These are phyloP conservation scores for Drosophila guanche DNA, from an alignment of 1,140 invertebrate genomes.

Conservation along the genomic window DNA sequence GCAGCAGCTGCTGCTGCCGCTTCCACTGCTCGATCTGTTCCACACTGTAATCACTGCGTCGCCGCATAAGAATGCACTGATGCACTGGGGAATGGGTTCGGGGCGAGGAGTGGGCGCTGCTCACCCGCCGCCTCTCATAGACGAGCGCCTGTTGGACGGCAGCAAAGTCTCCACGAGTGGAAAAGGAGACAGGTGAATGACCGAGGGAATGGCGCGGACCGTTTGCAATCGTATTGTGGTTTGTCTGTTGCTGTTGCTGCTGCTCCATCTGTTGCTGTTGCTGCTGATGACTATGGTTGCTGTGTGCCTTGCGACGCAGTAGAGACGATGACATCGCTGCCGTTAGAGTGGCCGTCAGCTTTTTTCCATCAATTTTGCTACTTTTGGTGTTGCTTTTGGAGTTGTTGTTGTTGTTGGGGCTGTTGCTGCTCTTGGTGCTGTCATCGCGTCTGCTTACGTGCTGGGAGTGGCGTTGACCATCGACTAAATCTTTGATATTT, in stretches of 20 bases:
- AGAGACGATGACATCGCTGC: conserved; percentile 70
- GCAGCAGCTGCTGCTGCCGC: conserved; percentile 61
- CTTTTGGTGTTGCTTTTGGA: conserved; percentile 47
- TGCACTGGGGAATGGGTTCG: conserved; percentile 67
- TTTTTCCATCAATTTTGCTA: conserved; percentile 68
- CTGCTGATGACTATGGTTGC: conserved; percentile 43
- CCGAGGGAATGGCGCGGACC: conserved; percentile 57
- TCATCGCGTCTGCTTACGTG: conserved; percentile 81
- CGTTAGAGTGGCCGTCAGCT: conserved; percentile 65
- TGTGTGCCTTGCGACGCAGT: conserved; percentile 63
- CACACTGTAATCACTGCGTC: conserved; percentile 77
- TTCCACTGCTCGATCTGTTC: conserved; percentile 77
- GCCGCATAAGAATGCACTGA: conserved; percentile 73
- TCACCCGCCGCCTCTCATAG: conserved; percentile 62
- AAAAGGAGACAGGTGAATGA: conserved; percentile 63
- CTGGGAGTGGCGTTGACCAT: conserved; percentile 71
- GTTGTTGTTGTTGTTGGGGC: conserved; percentile 42
- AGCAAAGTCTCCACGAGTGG: conserved; percentile 30
- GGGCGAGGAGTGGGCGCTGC: conserved; percentile 65
- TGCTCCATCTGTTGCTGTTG: conserved; percentile 38
- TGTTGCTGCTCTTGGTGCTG: conserved; percentile 31
- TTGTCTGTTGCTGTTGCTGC: conserved; percentile 13
- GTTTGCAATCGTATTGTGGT: conserved; percentile 59
- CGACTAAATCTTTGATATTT: conserved; percentile 64
- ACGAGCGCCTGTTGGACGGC: conserved; percentile 65